Percentiles rank a stretch among this genome's conserved stretches.
phyloP scores from a whole-genome alignment of 2,113 vertebrate species.

The Electrona antarctica region DNA sequence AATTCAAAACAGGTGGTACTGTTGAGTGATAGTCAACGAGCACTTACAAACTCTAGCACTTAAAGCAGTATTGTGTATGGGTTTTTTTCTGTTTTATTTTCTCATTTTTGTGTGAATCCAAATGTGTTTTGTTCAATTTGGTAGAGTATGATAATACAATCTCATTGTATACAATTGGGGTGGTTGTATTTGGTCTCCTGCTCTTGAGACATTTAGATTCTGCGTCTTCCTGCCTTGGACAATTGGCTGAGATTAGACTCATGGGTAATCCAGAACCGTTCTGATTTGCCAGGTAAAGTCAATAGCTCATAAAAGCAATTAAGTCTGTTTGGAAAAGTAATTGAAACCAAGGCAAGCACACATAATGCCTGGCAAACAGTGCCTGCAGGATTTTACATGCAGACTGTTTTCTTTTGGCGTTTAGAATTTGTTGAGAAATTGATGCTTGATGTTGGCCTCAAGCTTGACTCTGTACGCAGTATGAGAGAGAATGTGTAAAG shows the following conservation, averaged over 20 bases:
- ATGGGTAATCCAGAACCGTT: neutral
- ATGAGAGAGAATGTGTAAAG: conserved; percentile 11
- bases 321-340: neutral
- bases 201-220: no score
- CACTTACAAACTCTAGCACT: no score
- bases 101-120: no score
- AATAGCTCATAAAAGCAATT: neutral
- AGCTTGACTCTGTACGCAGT: conserved; percentile 10
- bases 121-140: no score
- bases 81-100: no score
- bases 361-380: no score
- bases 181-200: no score
- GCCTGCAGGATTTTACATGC: neutral
- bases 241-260: neutral
- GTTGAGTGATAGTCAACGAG: no score
- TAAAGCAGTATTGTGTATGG: no score
- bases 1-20: no score
- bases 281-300: neutral
- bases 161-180: no score
- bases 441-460: conserved; percentile 25
- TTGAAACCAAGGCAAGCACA: neutral
- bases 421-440: conserved; percentile 3
- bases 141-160: no score
- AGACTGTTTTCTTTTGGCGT: conserved; percentile 1
- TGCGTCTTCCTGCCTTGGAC: neutral